phyloP scores from a whole-genome alignment of 2,888 invertebrate genomes.

The Acleris laterana region DNA sequence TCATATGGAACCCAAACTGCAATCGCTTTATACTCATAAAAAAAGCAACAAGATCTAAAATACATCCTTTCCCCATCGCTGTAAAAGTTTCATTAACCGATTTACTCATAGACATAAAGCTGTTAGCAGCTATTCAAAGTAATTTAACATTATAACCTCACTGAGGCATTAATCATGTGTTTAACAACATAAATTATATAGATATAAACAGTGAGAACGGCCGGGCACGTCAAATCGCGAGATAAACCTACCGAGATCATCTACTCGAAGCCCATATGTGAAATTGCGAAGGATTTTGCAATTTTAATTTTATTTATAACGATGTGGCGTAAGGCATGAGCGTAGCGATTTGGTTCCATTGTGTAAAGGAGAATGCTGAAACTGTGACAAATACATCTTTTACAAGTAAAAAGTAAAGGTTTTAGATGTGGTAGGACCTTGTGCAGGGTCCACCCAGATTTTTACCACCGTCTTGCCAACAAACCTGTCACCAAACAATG shows the following conservation, averaged over 20 bases:
- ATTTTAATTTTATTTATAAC: conserved; percentile 84
- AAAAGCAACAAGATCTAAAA: background rate
- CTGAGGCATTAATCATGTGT: conserved; percentile 70
- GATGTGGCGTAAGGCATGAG: conserved; percentile 50
- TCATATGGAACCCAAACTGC: too few relatives aligned
- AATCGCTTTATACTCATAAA: too few relatives aligned
- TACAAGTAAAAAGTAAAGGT: too few relatives aligned
- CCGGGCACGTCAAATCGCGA: conserved; percentile 70
- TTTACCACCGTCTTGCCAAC: too few relatives aligned
- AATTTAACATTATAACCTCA: conserved; percentile 52
- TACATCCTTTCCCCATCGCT: background rate
- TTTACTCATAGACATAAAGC: conserved; percentile 11
- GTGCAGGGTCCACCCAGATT: too few relatives aligned
- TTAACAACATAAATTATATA: conserved; percentile 79
- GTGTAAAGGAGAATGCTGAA: background rate
- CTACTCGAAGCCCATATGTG: conserved; percentile 78
- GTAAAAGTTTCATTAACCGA: conserved; percentile 8
- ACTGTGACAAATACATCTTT: too few relatives aligned
- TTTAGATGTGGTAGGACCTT: too few relatives aligned
- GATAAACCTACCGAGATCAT: conserved; percentile 74
- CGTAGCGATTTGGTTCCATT: conserved; percentile 10
- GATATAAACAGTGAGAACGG: conserved; percentile 71
- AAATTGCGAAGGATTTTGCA: conserved; percentile 82
- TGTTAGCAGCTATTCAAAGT: conserved; percentile 30
- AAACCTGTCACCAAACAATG: too few relatives aligned